Conservation (phyloP, 2,797 vertebrate species). For the Spinus pinus region DNA sequence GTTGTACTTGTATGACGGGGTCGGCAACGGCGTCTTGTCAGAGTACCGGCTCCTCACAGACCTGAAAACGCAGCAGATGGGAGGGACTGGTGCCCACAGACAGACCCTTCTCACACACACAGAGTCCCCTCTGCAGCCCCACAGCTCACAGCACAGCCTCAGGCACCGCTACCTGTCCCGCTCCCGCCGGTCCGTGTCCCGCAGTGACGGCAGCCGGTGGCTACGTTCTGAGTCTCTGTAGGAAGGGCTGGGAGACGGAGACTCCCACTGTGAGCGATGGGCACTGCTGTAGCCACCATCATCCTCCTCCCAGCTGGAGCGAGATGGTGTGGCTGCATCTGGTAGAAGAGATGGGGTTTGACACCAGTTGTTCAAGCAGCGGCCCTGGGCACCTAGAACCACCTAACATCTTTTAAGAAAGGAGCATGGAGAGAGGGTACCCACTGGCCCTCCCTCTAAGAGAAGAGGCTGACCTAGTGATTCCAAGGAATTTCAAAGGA, state of each 20-base stretch:
- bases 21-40: conserved; percentile 90
- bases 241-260: conserved; percentile 88
- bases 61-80: conserved; percentile 59
- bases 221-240: conserved; percentile 82
- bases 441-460: not conserved
- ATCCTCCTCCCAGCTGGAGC: conserved; percentile 97
- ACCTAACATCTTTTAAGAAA: not conserved
- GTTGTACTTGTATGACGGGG: conserved; percentile 96
- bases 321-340: conserved; percentile 92
- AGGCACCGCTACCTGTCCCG: conserved; percentile 71
- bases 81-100: not conserved
- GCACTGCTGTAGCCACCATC: conserved; percentile 82
- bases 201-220: conserved; percentile 76
- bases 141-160: not conserved
- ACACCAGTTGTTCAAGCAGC: not conserved
- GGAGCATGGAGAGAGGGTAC: not conserved
- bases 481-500: not conserved
- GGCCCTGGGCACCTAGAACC: not conserved
- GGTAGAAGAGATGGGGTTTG: not conserved
- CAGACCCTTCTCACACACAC: fast-evolving
- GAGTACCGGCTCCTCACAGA: conserved; percentile 86
- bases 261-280: conserved; percentile 94
- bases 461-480: fast-evolving
- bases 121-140: not conserved
- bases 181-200: conserved; percentile 87